These are phyloP conservation scores for Corvus moneduloides DNA, from an alignment of 2,113 vertebrate species.

Conservation along the genomic window DNA sequence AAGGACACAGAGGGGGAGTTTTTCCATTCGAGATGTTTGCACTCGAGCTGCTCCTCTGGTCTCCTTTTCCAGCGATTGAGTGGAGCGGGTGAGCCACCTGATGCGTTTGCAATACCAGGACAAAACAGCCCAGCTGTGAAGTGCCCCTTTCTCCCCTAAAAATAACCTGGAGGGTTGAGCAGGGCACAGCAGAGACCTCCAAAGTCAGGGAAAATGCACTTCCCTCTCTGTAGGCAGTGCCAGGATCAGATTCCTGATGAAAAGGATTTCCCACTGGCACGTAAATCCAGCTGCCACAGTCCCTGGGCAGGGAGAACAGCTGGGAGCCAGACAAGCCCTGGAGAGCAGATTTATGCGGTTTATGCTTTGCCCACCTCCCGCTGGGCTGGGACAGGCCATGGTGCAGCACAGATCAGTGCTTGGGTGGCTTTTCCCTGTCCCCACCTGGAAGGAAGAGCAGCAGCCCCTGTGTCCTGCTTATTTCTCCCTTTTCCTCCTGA, in stretches of 20 bases:
- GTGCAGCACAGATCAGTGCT: not conserved
- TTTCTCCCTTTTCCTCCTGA: not conserved
- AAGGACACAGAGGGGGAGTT: slow-evolving; percentile 31
- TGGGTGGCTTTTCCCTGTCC: not conserved
- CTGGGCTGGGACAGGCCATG: not conserved
- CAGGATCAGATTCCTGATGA: not conserved
- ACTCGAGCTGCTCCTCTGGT: not conserved
- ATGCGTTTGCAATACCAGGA: not conserved
- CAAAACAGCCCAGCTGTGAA: not conserved
- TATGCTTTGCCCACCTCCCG: not conserved
- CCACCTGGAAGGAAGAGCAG: not conserved
- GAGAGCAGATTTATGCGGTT: not conserved
- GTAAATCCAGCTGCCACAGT: not conserved
- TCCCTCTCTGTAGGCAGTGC: not conserved
- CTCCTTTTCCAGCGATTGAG: not conserved
- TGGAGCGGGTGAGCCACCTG: not conserved
- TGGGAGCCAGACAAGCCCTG: not conserved
- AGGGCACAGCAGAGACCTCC: not conserved
- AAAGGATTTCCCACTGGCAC: not conserved
- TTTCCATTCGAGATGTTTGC: not conserved
- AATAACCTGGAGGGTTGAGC: not conserved
- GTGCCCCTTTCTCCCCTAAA: not conserved
- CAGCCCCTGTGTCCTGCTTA: rapidly evolving
- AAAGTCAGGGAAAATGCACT: rapidly evolving
- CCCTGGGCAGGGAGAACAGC: not conserved